phyloP scores from a whole-genome alignment of 1,140 invertebrate species.

The Bombus ignitus region DNA sequence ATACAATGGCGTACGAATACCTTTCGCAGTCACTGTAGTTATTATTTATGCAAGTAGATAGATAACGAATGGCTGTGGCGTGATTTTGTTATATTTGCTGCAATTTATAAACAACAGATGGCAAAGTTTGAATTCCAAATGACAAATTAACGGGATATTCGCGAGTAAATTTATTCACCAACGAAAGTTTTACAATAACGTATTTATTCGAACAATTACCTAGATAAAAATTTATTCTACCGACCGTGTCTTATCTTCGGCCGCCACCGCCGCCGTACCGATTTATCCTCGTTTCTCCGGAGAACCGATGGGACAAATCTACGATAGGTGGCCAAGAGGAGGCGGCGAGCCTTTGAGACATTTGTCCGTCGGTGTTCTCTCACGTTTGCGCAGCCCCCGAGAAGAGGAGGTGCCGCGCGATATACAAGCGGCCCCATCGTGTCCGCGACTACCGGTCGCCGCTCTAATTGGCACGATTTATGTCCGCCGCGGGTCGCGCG shows the following conservation, averaged over 20 bases:
- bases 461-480: conserved; percentile 80
- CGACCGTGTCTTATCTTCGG: neutral
- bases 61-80: accelerated
- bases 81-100: too few relatives aligned
- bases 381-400: conserved; percentile 25
- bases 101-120: too few relatives aligned
- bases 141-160: too few relatives aligned
- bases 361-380: conserved; percentile 59
- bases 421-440: conserved; percentile 41
- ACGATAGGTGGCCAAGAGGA: conserved; percentile 16
- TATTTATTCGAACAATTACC: too few relatives aligned
- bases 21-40: too few relatives aligned
- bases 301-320: conserved; percentile 24
- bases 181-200: too few relatives aligned
- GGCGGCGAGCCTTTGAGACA: conserved; percentile 57
- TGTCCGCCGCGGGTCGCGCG: conserved; percentile 69
- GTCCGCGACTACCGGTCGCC: conserved; percentile 61
- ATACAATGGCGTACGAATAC: too few relatives aligned
- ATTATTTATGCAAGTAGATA: too few relatives aligned
- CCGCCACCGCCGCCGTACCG: neutral
- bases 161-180: too few relatives aligned
- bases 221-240: neutral
- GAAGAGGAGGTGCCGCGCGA: conserved; percentile 42
- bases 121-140: too few relatives aligned
- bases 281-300: conserved; percentile 23